Conservation (phyloP, 2,797 vertebrate species). For the Myotis findleyi region DNA sequence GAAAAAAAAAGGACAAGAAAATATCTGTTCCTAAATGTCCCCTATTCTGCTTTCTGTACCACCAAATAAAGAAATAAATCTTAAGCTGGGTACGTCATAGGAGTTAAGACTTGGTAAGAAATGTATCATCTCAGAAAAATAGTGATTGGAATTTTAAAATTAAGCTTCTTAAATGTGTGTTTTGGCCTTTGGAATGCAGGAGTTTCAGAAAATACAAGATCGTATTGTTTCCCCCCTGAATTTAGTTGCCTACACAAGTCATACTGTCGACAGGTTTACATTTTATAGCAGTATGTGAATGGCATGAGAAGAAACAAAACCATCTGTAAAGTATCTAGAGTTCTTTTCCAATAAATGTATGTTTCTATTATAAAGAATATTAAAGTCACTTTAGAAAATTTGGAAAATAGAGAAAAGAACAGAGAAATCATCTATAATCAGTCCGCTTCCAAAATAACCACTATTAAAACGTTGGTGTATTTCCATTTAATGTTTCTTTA, state of each 20-base stretch:
- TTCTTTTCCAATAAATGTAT: constrained; percentile 55
- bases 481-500: constrained; percentile 19
- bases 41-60: neutral
- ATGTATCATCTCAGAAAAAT: neutral
- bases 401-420: constrained; percentile 67
- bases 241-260: neutral
- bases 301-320: constrained; percentile 54
- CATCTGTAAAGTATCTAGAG: constrained; percentile 46
- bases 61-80: neutral
- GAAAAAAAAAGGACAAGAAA: constrained; percentile 40
- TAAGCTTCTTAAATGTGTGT: neutral
- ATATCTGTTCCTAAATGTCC: neutral
- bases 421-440: constrained; percentile 65
- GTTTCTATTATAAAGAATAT: constrained; percentile 65
- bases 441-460: neutral
- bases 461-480: constrained; percentile 26
- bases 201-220: constrained; percentile 44
- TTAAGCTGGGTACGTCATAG: neutral
- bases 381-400: constrained; percentile 62
- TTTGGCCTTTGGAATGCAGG: neutral
- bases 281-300: constrained; percentile 46
- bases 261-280: constrained; percentile 6
- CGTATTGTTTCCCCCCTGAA: constrained; percentile 35
- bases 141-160: neutral
- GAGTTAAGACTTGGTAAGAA: constrained; percentile 27